Evolutionary conservation across 2,113 vertebrate species (phyloP).

Genomic region (Rhinichthys klamathensis): DNA sequence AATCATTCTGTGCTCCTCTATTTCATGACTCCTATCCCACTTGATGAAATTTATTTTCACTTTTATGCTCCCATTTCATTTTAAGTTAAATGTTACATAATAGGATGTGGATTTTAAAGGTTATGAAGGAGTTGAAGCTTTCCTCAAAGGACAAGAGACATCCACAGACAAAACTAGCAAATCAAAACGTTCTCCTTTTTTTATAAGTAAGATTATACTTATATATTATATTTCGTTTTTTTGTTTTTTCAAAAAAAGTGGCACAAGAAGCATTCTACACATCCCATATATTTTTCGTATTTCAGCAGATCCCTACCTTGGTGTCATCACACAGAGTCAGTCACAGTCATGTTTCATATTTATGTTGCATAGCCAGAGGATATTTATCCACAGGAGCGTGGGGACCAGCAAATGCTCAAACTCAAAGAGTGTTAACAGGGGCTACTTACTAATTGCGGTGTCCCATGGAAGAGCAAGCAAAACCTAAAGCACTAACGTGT

Average conservation of each 20-base stretch:
- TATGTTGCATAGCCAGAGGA: constrained; percentile 71
- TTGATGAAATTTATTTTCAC: constrained; percentile 67
- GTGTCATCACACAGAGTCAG: constrained; percentile 49
- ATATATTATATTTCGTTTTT: too few relatives aligned
- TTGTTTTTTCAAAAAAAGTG: too few relatives aligned
- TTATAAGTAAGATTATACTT: background rate
- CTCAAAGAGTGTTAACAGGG: constrained; percentile 59
- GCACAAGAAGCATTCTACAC: background rate
- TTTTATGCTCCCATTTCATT: constrained; percentile 66
- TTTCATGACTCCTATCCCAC: constrained; percentile 67
- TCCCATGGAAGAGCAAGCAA: constrained; percentile 63
- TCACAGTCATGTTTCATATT: constrained; percentile 75
- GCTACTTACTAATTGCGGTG: constrained; percentile 70
- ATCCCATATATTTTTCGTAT: constrained; percentile 3
- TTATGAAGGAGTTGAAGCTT: constrained; percentile 68
- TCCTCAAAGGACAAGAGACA: constrained; percentile 8
- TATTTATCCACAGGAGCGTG: constrained; percentile 71
- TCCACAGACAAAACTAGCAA: constrained; percentile 13
- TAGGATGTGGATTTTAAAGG: constrained; percentile 67
- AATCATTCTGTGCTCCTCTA: constrained; percentile 75
- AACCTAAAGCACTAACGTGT: constrained; percentile 71
- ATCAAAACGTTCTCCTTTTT: constrained; percentile 14
- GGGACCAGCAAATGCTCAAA: constrained; percentile 62
- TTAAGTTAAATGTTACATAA: constrained; percentile 70
- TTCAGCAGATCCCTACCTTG: background rate